These are phyloP conservation scores for Eucidaris tribuloides DNA, from an alignment of 35 echinoderm and acorn worm species.

Conservation along the genomic window DNA sequence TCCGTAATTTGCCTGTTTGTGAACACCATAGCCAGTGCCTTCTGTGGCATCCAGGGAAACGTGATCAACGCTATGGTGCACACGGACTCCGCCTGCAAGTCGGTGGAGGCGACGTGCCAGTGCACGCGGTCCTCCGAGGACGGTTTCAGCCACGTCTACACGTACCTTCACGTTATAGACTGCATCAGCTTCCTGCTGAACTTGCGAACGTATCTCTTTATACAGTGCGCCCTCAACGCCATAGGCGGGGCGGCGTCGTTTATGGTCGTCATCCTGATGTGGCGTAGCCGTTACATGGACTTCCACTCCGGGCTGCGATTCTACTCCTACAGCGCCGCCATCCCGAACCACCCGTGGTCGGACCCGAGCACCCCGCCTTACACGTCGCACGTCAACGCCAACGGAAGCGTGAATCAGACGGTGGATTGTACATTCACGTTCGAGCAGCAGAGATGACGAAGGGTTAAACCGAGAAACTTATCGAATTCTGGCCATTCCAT, in stretches of 20 bases:
- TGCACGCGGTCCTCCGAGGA: constrained; percentile 51
- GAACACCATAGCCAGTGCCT: constrained; percentile 93
- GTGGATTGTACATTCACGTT: constrained; percentile 17
- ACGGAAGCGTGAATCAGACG: constrained; percentile 33
- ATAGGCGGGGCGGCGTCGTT: constrained; percentile 89
- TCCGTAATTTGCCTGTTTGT: constrained; percentile 90
- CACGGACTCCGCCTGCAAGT: neutral
- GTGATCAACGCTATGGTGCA: constrained; percentile 45
- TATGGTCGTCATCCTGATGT: constrained; percentile 88
- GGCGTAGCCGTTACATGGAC: constrained; percentile 85
- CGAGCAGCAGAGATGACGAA: constrained; percentile 25
- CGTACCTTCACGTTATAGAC: constrained; percentile 69
- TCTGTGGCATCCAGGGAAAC: constrained; percentile 90
- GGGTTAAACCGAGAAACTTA: too few relatives aligned
- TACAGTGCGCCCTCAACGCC: constrained; percentile 91
- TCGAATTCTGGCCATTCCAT: too few relatives aligned
- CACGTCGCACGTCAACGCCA: constrained; percentile 37
- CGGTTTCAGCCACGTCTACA: constrained; percentile 55
- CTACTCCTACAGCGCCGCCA: constrained; percentile 96
- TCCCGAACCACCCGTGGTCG: constrained; percentile 78
- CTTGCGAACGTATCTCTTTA: constrained; percentile 85
- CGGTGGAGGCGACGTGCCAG: constrained; percentile 45
- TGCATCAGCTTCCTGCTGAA: constrained; percentile 85
- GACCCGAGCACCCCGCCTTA: constrained; percentile 65
- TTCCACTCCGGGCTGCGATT: constrained; percentile 96